Evolutionary conservation across 2,113 vertebrate species (phyloP).

Genomic region (Illadopsis cleaveri): DNA sequence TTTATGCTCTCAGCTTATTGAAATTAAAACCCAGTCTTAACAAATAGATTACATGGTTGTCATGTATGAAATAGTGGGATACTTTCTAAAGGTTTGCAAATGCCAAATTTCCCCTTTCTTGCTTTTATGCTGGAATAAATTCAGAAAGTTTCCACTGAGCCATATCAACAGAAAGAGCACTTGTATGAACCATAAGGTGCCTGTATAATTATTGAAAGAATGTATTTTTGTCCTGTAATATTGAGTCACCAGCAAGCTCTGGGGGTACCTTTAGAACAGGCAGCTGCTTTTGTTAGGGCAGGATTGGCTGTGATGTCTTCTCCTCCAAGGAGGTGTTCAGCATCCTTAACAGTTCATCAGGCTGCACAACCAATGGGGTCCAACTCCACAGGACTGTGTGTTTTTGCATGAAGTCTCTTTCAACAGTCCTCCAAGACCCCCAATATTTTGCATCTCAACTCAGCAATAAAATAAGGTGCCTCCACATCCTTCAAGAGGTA

Average conservation of each 20-base stretch:
- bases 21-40: slow-evolving; percentile 5
- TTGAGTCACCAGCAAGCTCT: background rate
- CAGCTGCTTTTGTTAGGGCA: background rate
- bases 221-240: background rate
- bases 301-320: background rate
- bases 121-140: background rate
- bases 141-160: background rate
- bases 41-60: background rate
- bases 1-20: slow-evolving; percentile 2
- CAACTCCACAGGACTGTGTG: background rate
- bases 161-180: background rate
- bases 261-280: background rate
- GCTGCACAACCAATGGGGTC: background rate
- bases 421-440: background rate
- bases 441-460: background rate
- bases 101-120: background rate
- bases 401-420: background rate
- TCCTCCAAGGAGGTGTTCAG: background rate
- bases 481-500: background rate
- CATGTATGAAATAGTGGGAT: background rate
- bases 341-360: background rate
- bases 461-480: background rate
- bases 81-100: background rate
- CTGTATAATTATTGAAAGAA: background rate
- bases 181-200: background rate